These are phyloP conservation scores for Leucophenga maculata DNA, from an alignment of 2,888 invertebrate genomes.

Conservation along the genomic window DNA sequence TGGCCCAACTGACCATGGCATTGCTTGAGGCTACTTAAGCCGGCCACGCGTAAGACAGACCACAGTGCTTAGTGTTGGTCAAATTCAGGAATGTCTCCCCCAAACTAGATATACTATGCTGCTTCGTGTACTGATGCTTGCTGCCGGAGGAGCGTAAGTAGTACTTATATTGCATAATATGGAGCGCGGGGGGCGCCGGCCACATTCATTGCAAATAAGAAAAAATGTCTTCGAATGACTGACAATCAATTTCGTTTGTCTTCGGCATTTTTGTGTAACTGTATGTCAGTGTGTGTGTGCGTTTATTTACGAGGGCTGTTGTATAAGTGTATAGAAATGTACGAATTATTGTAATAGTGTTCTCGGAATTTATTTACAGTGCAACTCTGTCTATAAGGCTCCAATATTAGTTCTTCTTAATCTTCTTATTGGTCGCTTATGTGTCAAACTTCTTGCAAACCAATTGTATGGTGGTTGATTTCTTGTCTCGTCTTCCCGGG, in stretches of 20 bases:
- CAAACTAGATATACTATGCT: not conserved
- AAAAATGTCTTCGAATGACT: slow-evolving; percentile 71
- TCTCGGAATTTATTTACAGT: no score
- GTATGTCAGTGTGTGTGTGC: slow-evolving; percentile 25
- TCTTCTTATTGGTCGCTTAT: no score
- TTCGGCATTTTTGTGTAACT: slow-evolving; percentile 1
- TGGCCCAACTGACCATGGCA: slow-evolving; percentile 2
- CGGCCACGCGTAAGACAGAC: not conserved
- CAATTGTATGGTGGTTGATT: no score
- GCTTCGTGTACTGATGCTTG: not conserved
- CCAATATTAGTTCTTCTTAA: no score
- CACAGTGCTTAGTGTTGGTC: not conserved
- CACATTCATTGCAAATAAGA: slow-evolving; percentile 49
- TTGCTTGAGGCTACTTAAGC: slow-evolving; percentile 9
- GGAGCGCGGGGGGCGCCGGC: no score
- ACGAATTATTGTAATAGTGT: no score
- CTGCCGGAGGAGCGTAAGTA: not conserved
- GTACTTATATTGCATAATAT: no score
- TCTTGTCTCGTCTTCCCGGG: no score
- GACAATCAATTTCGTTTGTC: slow-evolving; percentile 68
- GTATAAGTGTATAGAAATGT: no score
- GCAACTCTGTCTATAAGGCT: no score
- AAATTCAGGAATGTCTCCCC: no score
- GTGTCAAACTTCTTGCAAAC: no score
- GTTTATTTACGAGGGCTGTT: not conserved